phyloP scores from a whole-genome alignment of 1,140 invertebrate genomes.

The Trichomalopsis sarcophagae region DNA sequence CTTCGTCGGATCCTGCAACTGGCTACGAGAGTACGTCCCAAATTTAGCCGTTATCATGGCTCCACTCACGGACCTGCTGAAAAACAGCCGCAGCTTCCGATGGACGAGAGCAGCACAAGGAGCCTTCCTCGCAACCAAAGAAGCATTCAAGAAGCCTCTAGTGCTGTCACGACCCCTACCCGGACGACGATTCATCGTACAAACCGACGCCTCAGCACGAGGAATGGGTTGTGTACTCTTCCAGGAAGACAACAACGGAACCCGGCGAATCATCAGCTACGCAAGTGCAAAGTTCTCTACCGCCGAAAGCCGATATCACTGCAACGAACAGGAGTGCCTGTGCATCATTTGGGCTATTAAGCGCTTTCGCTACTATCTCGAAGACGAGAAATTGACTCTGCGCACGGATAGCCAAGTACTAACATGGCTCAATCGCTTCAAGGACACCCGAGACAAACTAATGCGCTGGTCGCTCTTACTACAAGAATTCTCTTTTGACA shows the following conservation, averaged over 20 bases:
- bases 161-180: background rate
- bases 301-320: slow-evolving; percentile 50
- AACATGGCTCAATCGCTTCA: slow-evolving; percentile 55
- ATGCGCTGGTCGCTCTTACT: slow-evolving; percentile 60
- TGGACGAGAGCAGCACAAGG: slow-evolving; percentile 39
- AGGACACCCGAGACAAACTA: slow-evolving; percentile 58
- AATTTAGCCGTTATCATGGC: slow-evolving; percentile 45
- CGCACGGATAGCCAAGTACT: slow-evolving; percentile 58
- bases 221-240: background rate
- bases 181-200: background rate
- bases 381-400: slow-evolving; percentile 60
- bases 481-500: slow-evolving; percentile 55
- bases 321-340: slow-evolving; percentile 55
- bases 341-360: slow-evolving; percentile 64
- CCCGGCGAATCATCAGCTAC: slow-evolving; percentile 57
- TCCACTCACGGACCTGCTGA: slow-evolving; percentile 49
- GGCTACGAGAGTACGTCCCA: slow-evolving; percentile 56
- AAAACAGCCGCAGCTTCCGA: slow-evolving; percentile 42
- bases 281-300: slow-evolving; percentile 54
- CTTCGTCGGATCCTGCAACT: slow-evolving; percentile 54
- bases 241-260: background rate
- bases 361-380: slow-evolving; percentile 59
- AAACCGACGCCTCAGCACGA: background rate
- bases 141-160: background rate
- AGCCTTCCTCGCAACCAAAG: background rate